Evolutionary conservation across 1,140 invertebrate species (phyloP).

Genomic region (Arctopsyche grandis): DNA sequence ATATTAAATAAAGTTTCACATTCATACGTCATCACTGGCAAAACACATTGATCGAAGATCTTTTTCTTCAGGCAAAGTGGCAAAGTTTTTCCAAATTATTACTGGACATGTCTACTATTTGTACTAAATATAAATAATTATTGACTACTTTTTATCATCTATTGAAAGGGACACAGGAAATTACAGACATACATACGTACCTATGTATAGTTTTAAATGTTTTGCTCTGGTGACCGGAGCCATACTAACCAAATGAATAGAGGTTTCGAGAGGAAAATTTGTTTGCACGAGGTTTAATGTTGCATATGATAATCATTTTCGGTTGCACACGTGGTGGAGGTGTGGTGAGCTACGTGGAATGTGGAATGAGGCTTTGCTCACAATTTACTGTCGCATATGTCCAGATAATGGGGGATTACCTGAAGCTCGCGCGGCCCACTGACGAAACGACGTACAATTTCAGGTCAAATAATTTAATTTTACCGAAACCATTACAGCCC

Average conservation of each 20-base stretch:
- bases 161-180: too few species aligned
- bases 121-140: too few species aligned
- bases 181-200: too few species aligned
- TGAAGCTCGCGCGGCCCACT: not conserved
- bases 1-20: too few species aligned
- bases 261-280: not conserved
- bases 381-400: conserved; percentile 41
- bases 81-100: too few species aligned
- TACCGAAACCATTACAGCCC: not conserved
- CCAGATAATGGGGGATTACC: conserved; percentile 39
- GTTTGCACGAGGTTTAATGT: not conserved
- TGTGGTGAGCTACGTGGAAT: conserved; percentile 18
- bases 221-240: too few species aligned
- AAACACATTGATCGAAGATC: too few species aligned
- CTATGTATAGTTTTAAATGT: too few species aligned
- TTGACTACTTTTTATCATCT: too few species aligned
- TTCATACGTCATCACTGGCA: too few species aligned
- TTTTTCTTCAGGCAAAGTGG: too few species aligned
- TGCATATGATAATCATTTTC: conserved; percentile 33
- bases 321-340: not conserved
- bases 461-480: not conserved
- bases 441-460: conserved; percentile 8
- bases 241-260: not conserved
- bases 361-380: conserved; percentile 42
- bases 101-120: too few species aligned